These are phyloP conservation scores for Dendroctonus ponderosae DNA, from an alignment of 1,140 invertebrate species.

Conservation along the genomic window DNA sequence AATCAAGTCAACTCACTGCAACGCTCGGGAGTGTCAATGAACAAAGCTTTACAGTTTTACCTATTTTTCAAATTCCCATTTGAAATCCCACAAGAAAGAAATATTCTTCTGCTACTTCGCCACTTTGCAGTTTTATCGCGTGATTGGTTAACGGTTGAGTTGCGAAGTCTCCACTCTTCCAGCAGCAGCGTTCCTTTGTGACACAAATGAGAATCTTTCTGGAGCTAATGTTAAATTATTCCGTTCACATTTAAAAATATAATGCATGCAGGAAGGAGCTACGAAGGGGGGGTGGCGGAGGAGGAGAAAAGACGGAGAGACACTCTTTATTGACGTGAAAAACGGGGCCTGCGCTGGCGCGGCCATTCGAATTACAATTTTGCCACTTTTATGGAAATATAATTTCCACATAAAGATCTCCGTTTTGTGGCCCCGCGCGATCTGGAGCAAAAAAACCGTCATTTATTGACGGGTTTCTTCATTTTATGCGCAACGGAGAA, in stretches of 20 bases:
- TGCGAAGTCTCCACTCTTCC: constrained; percentile 16
- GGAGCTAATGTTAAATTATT: constrained; percentile 44
- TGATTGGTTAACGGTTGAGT: not conserved
- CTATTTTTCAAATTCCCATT: not conserved
- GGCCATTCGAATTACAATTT: constrained; percentile 15
- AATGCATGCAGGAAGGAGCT: constrained; percentile 41
- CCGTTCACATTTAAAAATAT: constrained; percentile 46
- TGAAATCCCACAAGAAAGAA: not conserved
- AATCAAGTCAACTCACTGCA: no score
- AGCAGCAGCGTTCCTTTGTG: constrained; percentile 33
- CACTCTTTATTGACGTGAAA: constrained; percentile 32
- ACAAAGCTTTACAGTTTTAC: no score
- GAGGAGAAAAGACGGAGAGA: constrained; percentile 15
- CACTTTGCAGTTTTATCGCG: no score
- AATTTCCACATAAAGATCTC: not conserved
- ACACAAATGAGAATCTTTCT: constrained; percentile 42
- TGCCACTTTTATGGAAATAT: constrained; percentile 14
- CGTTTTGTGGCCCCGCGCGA: no score
- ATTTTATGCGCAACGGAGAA: no score
- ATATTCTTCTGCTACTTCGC: no score
- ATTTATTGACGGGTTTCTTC: no score
- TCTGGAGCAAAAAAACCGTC: no score
- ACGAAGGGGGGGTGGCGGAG: constrained; percentile 11
- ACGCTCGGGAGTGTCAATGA: no score
- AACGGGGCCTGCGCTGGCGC: constrained; percentile 29